Percentiles rank a stretch among this genome's conserved stretches.
These are phyloP conservation scores for Scelioninae gen. 2 DNA, from an alignment of 2,888 invertebrate genomes.

Conservation along the genomic window DNA sequence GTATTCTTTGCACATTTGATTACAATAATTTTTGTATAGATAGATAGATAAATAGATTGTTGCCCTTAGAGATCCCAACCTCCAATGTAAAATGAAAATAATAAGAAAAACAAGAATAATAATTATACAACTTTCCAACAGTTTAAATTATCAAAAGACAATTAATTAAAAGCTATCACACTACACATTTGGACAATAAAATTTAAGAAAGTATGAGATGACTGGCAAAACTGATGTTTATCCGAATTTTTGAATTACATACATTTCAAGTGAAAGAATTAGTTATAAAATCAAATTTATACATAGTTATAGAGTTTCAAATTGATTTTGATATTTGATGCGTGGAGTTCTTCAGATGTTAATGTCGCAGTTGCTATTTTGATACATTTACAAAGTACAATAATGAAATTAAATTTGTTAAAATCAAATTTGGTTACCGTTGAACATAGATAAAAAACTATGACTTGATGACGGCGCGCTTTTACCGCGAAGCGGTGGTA, in stretches of 20 bases:
- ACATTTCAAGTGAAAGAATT: background rate
- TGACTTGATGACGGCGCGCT: background rate
- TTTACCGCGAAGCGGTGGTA: conserved; percentile 3
- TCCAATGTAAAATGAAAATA: conserved; percentile 20
- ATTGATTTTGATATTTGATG: conserved; percentile 3
- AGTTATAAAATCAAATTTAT: background rate
- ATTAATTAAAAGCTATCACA: conserved; percentile 13
- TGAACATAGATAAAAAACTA: conserved; percentile 19
- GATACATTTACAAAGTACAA: conserved; percentile 34
- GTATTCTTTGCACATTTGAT: conserved; percentile 57
- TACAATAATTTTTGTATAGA: conserved; percentile 52
- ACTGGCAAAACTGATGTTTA: conserved; percentile 2
- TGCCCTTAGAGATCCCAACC: conserved; percentile 37
- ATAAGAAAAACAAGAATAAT: background rate
- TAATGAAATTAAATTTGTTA: conserved; percentile 4
- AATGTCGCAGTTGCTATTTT: conserved; percentile 26
- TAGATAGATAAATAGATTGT: conserved; percentile 42
- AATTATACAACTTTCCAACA: background rate
- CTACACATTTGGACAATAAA: conserved; percentile 36
- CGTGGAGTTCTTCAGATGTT: conserved; percentile 22
- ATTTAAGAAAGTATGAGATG: conserved; percentile 3
- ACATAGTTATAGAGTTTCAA: conserved; percentile 8
- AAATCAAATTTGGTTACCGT: conserved; percentile 17
- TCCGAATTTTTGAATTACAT: conserved; percentile 6
- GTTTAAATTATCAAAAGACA: background rate